A percentile compares a stretch with the other conserved stretches of the same genome.
Conservation (phyloP, 1,140 invertebrate genomes). For the Probaryconus sp. region DNA sequence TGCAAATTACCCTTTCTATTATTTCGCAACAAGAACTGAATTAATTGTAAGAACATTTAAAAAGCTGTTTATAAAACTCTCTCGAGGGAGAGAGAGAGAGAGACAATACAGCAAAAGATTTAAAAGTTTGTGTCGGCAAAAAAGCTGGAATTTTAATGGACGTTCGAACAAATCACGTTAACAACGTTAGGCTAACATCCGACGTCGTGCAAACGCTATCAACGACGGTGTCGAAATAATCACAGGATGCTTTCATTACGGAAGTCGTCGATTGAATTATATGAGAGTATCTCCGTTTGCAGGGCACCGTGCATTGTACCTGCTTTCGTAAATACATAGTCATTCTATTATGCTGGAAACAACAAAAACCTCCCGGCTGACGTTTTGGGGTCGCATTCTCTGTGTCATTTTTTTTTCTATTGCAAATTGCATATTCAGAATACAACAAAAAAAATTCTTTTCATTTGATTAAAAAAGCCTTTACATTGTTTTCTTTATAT, state of each 20-base stretch:
- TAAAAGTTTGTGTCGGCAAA: too few species aligned
- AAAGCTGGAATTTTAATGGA: conserved; percentile 1
- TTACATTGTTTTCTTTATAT: too few species aligned
- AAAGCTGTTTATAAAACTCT: too few species aligned
- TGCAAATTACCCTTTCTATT: too few species aligned
- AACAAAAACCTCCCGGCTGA: conserved; percentile 28
- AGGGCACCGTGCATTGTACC: conserved; percentile 31
- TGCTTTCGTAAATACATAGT: conserved; percentile 39
- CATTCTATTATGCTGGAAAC: conserved; percentile 23
- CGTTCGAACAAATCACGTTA: conserved; percentile 10
- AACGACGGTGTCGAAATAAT: conserved; percentile 48
- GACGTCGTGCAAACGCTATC: conserved; percentile 34
- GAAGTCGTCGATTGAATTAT: conserved; percentile 58
- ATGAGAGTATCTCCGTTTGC: conserved; percentile 40
- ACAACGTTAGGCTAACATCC: conserved; percentile 36
- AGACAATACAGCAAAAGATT: too few species aligned
- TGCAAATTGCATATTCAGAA: background rate
- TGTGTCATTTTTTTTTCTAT: conserved; percentile 7
- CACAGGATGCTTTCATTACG: conserved; percentile 54
- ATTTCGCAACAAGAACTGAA: too few species aligned
- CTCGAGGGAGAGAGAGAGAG: too few species aligned
- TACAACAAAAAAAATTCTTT: too few species aligned
- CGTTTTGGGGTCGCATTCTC: conserved; percentile 36
- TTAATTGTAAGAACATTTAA: too few species aligned
- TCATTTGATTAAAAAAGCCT: too few species aligned